A percentile compares a stretch with the other conserved stretches of the same genome.
Evolutionary conservation across 1,140 invertebrate genomes (phyloP).

Genomic region (Kradibia gibbosae): DNA sequence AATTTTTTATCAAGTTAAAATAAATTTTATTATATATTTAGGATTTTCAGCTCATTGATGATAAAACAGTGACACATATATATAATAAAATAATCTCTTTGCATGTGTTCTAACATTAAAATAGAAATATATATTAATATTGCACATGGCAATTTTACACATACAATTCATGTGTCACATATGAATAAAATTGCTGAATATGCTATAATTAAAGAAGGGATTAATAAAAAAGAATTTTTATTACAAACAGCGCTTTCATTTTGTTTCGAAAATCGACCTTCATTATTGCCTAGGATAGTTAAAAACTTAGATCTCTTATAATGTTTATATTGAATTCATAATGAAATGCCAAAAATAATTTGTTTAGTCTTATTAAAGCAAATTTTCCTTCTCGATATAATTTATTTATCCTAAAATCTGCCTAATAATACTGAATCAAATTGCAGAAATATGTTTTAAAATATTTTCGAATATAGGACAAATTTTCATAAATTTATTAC

Average conservation of each 20-base stretch:
- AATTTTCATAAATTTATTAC: background rate
- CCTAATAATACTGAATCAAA: slow-evolving; percentile 23
- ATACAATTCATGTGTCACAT: slow-evolving; percentile 17
- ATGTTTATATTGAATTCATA: background rate
- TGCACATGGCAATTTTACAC: slow-evolving; percentile 45
- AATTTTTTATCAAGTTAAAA: no score
- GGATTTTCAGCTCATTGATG: no score
- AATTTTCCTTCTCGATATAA: slow-evolving; percentile 9
- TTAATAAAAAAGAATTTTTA: slow-evolving; percentile 1
- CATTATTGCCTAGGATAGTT: background rate
- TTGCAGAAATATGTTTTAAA: slow-evolving; percentile 39
- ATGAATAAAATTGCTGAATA: slow-evolving; percentile 30
- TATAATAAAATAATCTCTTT: slow-evolving; percentile 48
- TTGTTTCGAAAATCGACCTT: slow-evolving; percentile 16
- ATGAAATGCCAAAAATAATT: slow-evolving; percentile 2
- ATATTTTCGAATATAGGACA: background rate
- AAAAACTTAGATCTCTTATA: background rate
- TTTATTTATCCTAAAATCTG: slow-evolving; percentile 34
- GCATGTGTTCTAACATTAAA: slow-evolving; percentile 46
- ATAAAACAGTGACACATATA: no score
- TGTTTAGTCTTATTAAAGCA: slow-evolving; percentile 27
- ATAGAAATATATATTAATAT: slow-evolving; percentile 40
- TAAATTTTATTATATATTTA: no score
- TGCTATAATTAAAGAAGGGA: slow-evolving; percentile 35
- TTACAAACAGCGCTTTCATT: background rate